Base-by-base conservation (phyloP, 2,113 vertebrate species). In the Entomyzon cyanotis region DNA sequence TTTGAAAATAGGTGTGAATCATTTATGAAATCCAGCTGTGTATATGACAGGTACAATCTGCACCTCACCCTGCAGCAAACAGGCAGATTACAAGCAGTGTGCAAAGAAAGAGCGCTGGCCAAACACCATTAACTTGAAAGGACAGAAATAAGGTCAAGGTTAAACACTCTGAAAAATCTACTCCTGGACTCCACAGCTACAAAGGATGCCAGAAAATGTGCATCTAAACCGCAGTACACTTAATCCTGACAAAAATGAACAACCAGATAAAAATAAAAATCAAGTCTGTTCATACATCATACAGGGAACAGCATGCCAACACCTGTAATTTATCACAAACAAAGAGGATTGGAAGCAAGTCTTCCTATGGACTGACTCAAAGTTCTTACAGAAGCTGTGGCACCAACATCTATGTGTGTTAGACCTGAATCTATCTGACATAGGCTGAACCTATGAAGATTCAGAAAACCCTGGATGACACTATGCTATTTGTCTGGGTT, bases 1-100 rank as follows among this genome's bases (percentile, higher is more conserved):
- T 84, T 89, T 84, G 86, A 94, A 92, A 95, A 75, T 44, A 92
- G 49, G 63, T 92, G 88, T 81, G 89, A 97, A 95, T 96, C 83
- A 76, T 93, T 93, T 88, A 89, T 92, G 94, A 87, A 79, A 90
- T 87, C 94, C 95, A 89, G 76, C 77, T 88, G 83, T 18, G 73
- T 60, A 25, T 56, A 30, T 62, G 88, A 90, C 88, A 94, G 77
- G 70, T 92, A 84, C 73, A 94, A 89, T 87, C 90, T 62, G 69
- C 41, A n/a, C 70, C 83, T 95, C 73, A 60, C 44, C 60, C 73
- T 2, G 5, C 58, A 74, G 71, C 86, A 86, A 87, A 83, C 56
- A 94, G 75, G 49, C 68, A 86, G 76, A 93, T 96, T 95, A 92
- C 86, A 74, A 88, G 69, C 52, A 70, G 25, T 0, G 0, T 50